phyloP scores from a whole-genome alignment of 2,113 vertebrate species.

The Beaufortia kweichowensis region DNA sequence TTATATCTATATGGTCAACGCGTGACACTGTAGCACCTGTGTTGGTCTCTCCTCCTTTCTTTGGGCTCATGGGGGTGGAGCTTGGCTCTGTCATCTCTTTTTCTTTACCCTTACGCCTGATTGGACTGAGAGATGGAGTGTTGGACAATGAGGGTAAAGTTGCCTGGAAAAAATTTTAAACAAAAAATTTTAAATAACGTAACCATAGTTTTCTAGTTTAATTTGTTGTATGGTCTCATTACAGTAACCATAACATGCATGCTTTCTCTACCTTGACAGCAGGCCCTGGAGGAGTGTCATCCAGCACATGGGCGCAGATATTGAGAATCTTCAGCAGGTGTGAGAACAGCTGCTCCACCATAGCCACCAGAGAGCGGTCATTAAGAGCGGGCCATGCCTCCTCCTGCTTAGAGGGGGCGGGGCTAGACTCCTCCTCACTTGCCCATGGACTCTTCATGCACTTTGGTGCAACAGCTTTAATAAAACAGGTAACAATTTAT shows the following conservation, averaged over 20 bases:
- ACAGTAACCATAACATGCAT: neutral
- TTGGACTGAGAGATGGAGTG: constrained; percentile 93
- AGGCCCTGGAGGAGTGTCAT: constrained; percentile 90
- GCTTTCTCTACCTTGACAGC: constrained; percentile 80
- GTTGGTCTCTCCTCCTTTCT: constrained; percentile 83
- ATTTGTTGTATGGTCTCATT: too few relatives aligned
- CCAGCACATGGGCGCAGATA: constrained; percentile 94
- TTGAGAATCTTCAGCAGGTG: constrained; percentile 93
- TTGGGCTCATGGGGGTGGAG: constrained; percentile 86
- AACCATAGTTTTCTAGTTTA: too few relatives aligned
- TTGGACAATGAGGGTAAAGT: constrained; percentile 90
- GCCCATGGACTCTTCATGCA: constrained; percentile 89
- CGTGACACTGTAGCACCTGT: constrained; percentile 72
- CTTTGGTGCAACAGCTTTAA: constrained; percentile 86
- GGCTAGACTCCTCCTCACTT: constrained; percentile 82
- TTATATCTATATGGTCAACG: neutral
- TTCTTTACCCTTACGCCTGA: constrained; percentile 93
- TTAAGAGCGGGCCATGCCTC: constrained; percentile 89
- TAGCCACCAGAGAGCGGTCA: constrained; percentile 82
- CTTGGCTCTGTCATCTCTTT: constrained; percentile 81
- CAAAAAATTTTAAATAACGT: too few relatives aligned
- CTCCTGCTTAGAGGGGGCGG: constrained; percentile 79
- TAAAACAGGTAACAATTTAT: neutral
- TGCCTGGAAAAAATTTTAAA: constrained; percentile 72
- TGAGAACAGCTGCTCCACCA: constrained; percentile 93